Percentiles rank a stretch among this genome's conserved stretches.
These are phyloP conservation scores for Halocaridina rubra DNA, from an alignment of 2,888 invertebrate genomes.

Conservation along the genomic window DNA sequence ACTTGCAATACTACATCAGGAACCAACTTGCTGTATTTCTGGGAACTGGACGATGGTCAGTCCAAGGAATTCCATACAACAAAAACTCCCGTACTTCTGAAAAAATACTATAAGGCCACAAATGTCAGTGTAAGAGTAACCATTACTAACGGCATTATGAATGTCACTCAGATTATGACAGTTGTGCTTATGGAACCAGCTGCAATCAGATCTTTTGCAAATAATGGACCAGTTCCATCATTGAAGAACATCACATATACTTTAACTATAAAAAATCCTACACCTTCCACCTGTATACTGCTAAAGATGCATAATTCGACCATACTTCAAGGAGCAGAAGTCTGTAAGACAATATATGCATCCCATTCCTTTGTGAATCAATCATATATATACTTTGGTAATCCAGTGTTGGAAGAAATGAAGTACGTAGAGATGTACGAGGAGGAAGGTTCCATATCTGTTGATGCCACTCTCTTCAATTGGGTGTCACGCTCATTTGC, in stretches of 20 bases:
- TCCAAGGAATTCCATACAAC: neutral
- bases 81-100: neutral
- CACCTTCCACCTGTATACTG: constrained; percentile 19
- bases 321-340: neutral
- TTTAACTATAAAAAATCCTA: constrained; percentile 7
- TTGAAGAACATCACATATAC: constrained; percentile 11
- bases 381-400: neutral
- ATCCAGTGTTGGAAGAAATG: neutral
- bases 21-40: neutral
- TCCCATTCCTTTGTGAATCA: neutral
- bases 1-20: neutral
- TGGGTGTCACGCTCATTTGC: constrained; percentile 16
- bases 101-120: constrained; percentile 4
- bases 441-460: neutral
- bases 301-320: neutral
- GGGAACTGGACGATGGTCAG: neutral
- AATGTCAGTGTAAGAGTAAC: neutral
- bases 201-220: neutral
- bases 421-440: neutral
- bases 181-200: neutral
- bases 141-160: constrained; percentile 24
- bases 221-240: constrained; percentile 1
- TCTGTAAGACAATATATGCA: neutral
- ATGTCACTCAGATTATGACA: neutral
- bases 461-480: constrained; percentile 12